Percentiles rank a stretch among this genome's conserved stretches.
Evolutionary conservation across 2,888 invertebrate genomes (phyloP).

Genomic region (Ophion obscuratus): DNA sequence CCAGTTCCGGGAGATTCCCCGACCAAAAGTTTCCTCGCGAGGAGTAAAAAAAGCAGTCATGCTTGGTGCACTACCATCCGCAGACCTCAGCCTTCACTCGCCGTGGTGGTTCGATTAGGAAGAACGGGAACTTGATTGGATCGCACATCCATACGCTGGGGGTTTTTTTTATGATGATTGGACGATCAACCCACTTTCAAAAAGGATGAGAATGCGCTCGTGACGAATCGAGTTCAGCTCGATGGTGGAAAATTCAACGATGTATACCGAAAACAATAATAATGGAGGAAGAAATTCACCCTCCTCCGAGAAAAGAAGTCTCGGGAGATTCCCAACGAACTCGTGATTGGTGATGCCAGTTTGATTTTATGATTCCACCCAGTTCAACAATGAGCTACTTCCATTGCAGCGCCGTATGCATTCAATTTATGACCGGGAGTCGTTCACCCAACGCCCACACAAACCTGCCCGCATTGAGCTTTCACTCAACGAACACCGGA

Average conservation of each 20-base stretch:
- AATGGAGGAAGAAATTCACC: not conserved
- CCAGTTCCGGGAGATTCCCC: conserved; percentile 34
- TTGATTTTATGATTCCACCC: conserved; percentile 14
- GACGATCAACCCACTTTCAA: conserved; percentile 28
- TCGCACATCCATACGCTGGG: conserved; percentile 14
- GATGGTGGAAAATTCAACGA: not conserved
- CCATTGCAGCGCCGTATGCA: conserved; percentile 32
- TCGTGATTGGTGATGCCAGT: conserved; percentile 6
- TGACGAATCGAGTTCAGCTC: not conserved
- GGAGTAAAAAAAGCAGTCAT: not conserved
- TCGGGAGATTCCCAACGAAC: conserved; percentile 2
- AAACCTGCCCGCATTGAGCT: not conserved
- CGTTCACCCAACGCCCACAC: not conserved
- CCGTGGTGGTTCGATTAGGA: conserved; percentile 45
- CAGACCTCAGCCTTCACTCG: not conserved
- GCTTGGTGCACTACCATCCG: conserved; percentile 14
- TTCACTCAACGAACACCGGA: conserved; percentile 26
- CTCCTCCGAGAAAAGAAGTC: not conserved
- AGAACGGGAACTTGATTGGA: conserved; percentile 39
- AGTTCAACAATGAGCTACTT: not conserved
- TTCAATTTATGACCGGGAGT: conserved; percentile 20
- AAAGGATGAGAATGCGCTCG: conserved; percentile 13
- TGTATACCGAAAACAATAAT: not conserved
- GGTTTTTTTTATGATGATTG: conserved; percentile 34
- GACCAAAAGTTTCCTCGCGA: conserved; percentile 33